phyloP scores from a whole-genome alignment of 2,113 vertebrate species.

The Rhadina sibilatrix region DNA sequence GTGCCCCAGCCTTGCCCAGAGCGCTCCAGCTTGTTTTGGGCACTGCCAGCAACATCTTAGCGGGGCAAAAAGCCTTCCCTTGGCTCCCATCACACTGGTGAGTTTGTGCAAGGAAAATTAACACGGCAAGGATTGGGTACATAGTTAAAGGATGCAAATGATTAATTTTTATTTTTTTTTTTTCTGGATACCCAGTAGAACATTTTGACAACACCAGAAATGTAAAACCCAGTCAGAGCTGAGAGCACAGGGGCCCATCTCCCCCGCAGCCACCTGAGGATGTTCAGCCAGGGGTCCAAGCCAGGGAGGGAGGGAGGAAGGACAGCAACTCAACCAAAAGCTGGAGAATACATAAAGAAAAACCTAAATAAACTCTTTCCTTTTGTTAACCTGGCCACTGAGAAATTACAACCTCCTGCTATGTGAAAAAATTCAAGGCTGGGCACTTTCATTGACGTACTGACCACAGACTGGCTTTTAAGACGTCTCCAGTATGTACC shows the following conservation, averaged over 20 bases:
- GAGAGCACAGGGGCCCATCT: neutral
- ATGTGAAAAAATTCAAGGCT: rapidly evolving
- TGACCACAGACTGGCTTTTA: neutral
- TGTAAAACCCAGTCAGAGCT: neutral
- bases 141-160: neutral
- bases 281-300: rapidly evolving
- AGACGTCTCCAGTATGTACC: neutral
- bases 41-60: rapidly evolving
- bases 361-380: neutral
- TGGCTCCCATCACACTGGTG: rapidly evolving
- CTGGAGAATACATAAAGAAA: neutral
- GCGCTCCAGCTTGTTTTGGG: neutral
- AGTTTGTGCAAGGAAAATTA: neutral
- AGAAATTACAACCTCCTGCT: neutral
- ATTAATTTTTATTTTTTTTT: neutral
- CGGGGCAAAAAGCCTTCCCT: neutral
- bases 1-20: neutral
- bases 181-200: neutral
- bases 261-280: neutral
- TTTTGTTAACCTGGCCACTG: neutral
- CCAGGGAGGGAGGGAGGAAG: neutral
- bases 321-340: neutral
- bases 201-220: neutral
- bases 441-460: too few species aligned
- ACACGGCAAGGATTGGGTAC: too few species aligned